These are phyloP conservation scores for Scolanthus callimorphus DNA, from an alignment of 92 coral and sea anemone genomes.

Conservation along the genomic window DNA sequence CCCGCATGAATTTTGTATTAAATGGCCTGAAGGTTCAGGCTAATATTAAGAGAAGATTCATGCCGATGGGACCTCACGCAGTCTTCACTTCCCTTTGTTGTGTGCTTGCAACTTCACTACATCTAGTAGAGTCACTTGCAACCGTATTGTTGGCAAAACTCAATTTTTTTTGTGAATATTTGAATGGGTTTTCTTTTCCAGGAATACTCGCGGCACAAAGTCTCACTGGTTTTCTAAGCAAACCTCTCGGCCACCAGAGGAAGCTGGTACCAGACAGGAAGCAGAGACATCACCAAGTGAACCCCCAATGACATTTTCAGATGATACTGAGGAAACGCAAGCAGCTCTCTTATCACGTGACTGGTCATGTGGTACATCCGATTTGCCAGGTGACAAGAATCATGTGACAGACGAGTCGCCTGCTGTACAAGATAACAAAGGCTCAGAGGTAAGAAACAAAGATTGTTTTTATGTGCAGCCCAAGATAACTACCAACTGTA, in stretches of 20 bases:
- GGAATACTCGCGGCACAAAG: neutral
- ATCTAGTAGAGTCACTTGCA: no score
- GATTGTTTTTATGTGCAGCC: no score
- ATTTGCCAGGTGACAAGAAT: conserved; percentile 4
- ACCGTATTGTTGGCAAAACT: no score
- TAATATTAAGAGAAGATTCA: no score
- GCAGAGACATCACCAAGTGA: conserved; percentile 3
- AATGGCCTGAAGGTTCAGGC: no score
- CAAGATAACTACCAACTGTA: no score
- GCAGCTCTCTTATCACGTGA: neutral
- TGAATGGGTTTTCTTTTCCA: no score
- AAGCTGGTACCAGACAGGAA: neutral
- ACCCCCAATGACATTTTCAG: neutral
- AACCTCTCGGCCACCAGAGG: conserved; percentile 9
- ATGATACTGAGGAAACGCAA: neutral
- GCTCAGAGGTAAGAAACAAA: neutral
- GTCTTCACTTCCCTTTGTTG: no score
- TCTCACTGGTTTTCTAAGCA: conserved; percentile 41
- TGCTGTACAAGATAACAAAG: neutral
- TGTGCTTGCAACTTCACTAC: no score
- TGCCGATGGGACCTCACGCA: no score
- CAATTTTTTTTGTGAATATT: no score
- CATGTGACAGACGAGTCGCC: neutral
- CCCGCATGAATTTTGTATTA: no score
- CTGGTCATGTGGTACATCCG: neutral